These are phyloP conservation scores for Strigamia transsilvanica DNA, from an alignment of 2,888 invertebrate genomes.

Conservation along the genomic window DNA sequence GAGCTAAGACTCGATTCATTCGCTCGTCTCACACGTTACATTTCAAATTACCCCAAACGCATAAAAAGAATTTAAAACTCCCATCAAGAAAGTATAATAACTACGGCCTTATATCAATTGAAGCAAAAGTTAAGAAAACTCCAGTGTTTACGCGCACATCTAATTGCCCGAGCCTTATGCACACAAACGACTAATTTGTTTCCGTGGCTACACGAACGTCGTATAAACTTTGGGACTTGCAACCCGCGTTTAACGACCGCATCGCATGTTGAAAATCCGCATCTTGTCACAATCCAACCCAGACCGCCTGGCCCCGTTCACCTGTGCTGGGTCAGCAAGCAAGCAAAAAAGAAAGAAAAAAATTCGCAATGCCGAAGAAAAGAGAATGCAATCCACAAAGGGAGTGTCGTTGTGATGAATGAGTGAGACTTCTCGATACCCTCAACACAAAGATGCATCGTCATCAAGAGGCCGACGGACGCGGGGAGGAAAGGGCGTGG, in stretches of 20 bases:
- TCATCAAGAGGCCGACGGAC: not conserved
- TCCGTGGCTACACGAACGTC: constrained; percentile 8
- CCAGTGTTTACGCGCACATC: not conserved
- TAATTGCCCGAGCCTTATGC: not conserved
- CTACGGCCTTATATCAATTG: not conserved
- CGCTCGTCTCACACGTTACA: constrained; percentile 8
- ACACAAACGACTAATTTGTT: constrained; percentile 8
- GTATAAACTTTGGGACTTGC: not conserved
- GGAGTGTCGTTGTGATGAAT: constrained; percentile 1
- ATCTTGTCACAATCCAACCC: not conserved
- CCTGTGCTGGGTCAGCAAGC: constrained; percentile 8
- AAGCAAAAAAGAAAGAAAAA: not conserved
- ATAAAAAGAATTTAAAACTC: constrained; percentile 8
- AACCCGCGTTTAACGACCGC: constrained; percentile 3
- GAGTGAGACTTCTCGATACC: not conserved
- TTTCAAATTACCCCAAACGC: constrained; percentile 8
- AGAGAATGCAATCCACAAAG: constrained; percentile 3
- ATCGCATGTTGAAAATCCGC: not conserved
- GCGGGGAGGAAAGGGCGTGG: constrained; percentile 8
- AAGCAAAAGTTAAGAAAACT: constrained; percentile 1
- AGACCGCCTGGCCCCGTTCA: not conserved
- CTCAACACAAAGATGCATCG: constrained; percentile 8
- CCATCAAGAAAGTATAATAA: constrained; percentile 3
- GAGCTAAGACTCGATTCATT: not conserved
- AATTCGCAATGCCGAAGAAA: not conserved